Evolutionary conservation across 2,797 vertebrate genomes (phyloP), one percentile per base, ranked within the genome.

Genomic region (Intellagama lesueurii): DNA sequence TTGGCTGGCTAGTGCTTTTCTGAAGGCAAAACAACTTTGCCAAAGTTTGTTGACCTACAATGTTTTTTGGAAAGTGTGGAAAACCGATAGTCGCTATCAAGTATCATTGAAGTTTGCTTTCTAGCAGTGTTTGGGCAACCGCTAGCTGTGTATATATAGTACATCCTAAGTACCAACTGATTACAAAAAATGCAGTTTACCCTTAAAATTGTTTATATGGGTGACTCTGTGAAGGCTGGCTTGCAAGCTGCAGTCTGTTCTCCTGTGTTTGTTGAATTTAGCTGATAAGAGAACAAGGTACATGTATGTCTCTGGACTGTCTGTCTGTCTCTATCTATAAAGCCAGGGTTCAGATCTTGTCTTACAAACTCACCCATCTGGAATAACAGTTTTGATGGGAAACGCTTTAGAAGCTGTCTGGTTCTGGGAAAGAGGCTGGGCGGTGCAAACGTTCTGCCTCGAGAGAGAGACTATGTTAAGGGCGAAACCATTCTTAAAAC

Each of bases 1-100:
- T 88, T 90, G 87, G 81, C 14, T 44, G 72, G 19, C 52, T 90
- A 91, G 77, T 69, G 87, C 14, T 91, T 40, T 0, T 3, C 69
- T 89, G 90, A 85, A 93, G 87, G 60, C 9, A 28, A 88, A 92
- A 88, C 89, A 86, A 64, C 81, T 92, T 0, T 16, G 14, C 30
- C 17, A 32, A 82, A 26, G 64, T 87, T 19, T 32, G 32, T 92
- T 91, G 85, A 91, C 73, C 81, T 91, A 81, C 52, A 90, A 92
- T 94, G 7, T 94, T 88, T 88, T 93, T 68, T 32, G 82, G 75
- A 89, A 91, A 87, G 85, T 24, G 79, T 77, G 16, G 81, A 3
- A 83, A 89, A 78, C 78, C 85, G 44, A 79, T 40, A 47, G 77
- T 35, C 52, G 17, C 0, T 1, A 92, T 89, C 70, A 17, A 72